Evolutionary conservation across 92 coral and sea anemone genomes (phyloP).

Genomic region (Chrysogorgia sp.): DNA sequence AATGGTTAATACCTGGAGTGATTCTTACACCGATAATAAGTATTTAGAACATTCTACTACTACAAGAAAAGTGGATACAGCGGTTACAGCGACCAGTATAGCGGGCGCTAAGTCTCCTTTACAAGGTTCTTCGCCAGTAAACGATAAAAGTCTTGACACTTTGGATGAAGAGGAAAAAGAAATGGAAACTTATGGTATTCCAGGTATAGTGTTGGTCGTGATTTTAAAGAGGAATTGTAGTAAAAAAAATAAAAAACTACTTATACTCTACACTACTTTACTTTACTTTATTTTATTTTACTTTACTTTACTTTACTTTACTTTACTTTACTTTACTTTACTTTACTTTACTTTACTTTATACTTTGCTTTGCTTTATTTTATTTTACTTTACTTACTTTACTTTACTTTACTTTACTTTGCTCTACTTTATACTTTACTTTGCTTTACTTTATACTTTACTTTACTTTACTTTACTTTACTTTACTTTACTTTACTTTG

Average conservation of each 20-base stretch:
- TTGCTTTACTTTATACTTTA: background rate
- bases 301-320: background rate
- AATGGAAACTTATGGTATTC: background rate
- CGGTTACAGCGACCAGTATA: no score
- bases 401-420: background rate
- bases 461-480: background rate
- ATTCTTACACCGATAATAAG: no score
- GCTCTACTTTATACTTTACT: no score
- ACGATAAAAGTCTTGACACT: no score
- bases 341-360: slow-evolving; percentile 4
- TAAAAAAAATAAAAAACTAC: background rate
- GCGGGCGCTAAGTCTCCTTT: background rate
- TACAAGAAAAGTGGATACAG: no score
- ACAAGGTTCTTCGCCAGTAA: background rate
- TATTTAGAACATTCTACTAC: background rate
- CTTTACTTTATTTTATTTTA: slow-evolving; percentile 24
- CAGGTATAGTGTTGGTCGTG: background rate
- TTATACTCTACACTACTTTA: background rate
- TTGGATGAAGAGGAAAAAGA: background rate
- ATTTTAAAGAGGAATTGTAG: no score
- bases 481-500: background rate
- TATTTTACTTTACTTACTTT: background rate
- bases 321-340: background rate
- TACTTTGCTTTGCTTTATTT: background rate
- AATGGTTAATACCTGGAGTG: no score